phyloP scores from a whole-genome alignment of 2,888 invertebrate species.

The Lasius platythorax region DNA sequence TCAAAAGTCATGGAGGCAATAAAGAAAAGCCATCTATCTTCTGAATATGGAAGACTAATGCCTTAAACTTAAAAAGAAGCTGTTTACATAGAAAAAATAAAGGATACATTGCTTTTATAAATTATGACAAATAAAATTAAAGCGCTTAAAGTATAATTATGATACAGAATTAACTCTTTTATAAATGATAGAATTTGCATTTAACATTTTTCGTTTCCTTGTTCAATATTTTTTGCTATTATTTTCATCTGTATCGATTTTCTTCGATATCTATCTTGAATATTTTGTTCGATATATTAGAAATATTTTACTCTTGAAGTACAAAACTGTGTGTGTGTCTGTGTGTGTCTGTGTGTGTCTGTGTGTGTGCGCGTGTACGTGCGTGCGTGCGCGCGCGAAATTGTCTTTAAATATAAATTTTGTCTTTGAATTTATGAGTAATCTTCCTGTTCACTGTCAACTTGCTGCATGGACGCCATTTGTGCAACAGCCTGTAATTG shows the following conservation, averaged over 20 bases:
- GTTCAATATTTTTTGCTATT: neutral
- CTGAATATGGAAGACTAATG: conserved; percentile 94
- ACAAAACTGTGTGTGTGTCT: neutral
- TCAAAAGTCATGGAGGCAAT: conserved; percentile 94
- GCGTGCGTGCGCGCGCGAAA: neutral
- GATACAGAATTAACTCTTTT: conserved; percentile 34
- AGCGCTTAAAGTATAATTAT: conserved; percentile 29
- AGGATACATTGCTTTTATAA: conserved; percentile 31
- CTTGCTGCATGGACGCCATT: conserved; percentile 87
- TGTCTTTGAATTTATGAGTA: conserved; percentile 82
- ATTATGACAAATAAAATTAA: conserved; percentile 37
- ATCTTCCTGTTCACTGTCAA: conserved; percentile 87
- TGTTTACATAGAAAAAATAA: neutral
- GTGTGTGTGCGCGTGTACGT: too few species aligned
- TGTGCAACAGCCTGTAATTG: conserved; percentile 91
- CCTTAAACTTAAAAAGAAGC: conserved; percentile 86
- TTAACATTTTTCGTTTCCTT: neutral
- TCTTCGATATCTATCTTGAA: neutral
- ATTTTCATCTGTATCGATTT: neutral
- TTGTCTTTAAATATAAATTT: conserved; percentile 1
- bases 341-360: neutral
- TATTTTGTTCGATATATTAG: neutral
- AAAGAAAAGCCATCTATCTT: conserved; percentile 93
- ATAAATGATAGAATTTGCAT: conserved; percentile 10
- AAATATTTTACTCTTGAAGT: conserved; percentile 22